Percentiles rank a stretch among this genome's conserved stretches.
Evolutionary conservation across 2,113 vertebrate species (phyloP).

Genomic region (Zosterops japonicus): DNA sequence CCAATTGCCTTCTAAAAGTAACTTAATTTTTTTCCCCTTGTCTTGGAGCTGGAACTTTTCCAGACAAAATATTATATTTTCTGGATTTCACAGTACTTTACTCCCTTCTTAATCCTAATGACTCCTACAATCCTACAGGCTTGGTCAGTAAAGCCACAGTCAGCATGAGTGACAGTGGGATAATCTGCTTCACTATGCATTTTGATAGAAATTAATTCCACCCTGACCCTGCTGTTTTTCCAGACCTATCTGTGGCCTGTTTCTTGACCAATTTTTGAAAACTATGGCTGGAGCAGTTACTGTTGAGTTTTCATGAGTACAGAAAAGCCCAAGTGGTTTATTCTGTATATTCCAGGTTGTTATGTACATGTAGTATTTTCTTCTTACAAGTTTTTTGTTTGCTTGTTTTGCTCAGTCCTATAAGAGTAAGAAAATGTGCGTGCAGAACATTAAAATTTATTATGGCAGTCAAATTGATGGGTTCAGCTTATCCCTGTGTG

Average conservation of each 20-base stretch:
- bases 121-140: neutral
- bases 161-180: neutral
- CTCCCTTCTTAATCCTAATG: neutral
- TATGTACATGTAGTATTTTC: neutral
- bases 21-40: neutral
- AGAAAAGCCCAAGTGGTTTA: neutral
- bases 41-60: neutral
- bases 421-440: neutral
- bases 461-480: neutral
- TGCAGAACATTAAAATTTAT: slow-evolving; percentile 6
- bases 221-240: neutral
- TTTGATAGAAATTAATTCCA: neutral
- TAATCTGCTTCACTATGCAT: neutral
- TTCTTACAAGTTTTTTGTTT: neutral
- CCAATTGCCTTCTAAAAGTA: neutral
- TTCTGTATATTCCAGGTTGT: neutral
- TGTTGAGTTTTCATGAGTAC: neutral
- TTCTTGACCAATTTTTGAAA: neutral
- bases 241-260: neutral
- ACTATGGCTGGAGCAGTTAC: neutral
- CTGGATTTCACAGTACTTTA: neutral
- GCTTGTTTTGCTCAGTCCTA: neutral
- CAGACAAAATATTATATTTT: neutral
- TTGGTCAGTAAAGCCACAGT: neutral
- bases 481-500: neutral